Evolutionary conservation across 2,888 invertebrate genomes (phyloP).

Genomic region (Leptura quadrifasciata): DNA sequence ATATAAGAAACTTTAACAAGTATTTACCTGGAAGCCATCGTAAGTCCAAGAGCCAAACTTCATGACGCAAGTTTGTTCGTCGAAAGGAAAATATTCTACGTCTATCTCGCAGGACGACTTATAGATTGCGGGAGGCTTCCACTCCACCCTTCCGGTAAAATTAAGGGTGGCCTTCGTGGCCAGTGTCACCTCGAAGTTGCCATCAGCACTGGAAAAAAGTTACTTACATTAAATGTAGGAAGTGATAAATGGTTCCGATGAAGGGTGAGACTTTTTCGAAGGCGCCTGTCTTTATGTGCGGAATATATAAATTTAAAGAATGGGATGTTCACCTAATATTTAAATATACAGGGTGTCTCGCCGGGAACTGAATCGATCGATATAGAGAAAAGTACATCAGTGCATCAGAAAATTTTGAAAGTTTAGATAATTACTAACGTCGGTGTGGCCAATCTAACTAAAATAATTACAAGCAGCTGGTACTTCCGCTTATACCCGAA

Average conservation of each 20-base stretch:
- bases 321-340: no score
- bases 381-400: no score
- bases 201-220: conserved; percentile 81
- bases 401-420: no score
- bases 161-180: conserved; percentile 89
- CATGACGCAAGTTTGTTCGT: conserved; percentile 91
- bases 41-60: conserved; percentile 92
- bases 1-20: conserved; percentile 21
- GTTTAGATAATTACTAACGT: no score
- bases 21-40: conserved; percentile 85
- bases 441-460: no score
- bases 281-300: background rate
- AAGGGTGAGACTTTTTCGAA: background rate
- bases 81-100: conserved; percentile 91
- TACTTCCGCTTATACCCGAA: no score
- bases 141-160: conserved; percentile 88
- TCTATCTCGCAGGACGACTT: conserved; percentile 92
- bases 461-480: no score
- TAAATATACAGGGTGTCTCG: no score
- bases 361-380: no score
- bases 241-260: background rate
- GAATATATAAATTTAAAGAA: conserved; percentile 10
- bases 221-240: conserved; percentile 13
- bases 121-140: conserved; percentile 95
- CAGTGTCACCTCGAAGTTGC: conserved; percentile 89